Conservation (phyloP, 2,888 invertebrate genomes). For the Tortricodes alternella region DNA sequence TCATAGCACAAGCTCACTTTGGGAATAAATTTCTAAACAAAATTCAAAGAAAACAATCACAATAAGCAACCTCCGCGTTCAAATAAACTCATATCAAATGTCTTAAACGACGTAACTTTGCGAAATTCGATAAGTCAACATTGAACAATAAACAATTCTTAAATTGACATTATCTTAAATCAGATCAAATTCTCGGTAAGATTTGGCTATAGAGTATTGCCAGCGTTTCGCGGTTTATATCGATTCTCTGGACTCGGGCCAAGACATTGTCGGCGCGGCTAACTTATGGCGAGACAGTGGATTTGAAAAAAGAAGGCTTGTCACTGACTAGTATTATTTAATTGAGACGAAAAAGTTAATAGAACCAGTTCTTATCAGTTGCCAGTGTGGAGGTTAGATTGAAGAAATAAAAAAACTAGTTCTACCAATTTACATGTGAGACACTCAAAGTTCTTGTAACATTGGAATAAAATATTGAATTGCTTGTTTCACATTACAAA, state of each 20-base stretch:
- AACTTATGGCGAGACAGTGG: conserved; percentile 29
- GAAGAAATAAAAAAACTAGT: too few species aligned
- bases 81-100: not conserved
- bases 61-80: not conserved
- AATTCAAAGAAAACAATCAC: not conserved
- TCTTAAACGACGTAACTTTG: not conserved
- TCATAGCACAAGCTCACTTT: not conserved
- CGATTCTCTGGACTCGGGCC: conserved; percentile 27
- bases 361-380: too few species aligned
- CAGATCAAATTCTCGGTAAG: conserved; percentile 23
- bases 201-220: conserved; percentile 19
- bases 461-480: too few species aligned
- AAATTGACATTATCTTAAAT: conserved; percentile 27
- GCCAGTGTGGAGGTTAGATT: too few species aligned
- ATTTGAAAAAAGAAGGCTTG: conserved; percentile 20
- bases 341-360: too few species aligned
- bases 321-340: conserved; percentile 6
- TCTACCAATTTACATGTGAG: too few species aligned
- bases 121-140: not conserved
- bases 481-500: too few species aligned
- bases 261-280: conserved; percentile 21
- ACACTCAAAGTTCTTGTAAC: too few species aligned
- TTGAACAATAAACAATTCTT: conserved; percentile 16
- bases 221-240: conserved; percentile 15
- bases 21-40: not conserved